Evolutionary conservation across 2,797 vertebrate species (phyloP), one percentile per base, ranked within the genome.

Genomic region (Pelochelys cantorii): DNA sequence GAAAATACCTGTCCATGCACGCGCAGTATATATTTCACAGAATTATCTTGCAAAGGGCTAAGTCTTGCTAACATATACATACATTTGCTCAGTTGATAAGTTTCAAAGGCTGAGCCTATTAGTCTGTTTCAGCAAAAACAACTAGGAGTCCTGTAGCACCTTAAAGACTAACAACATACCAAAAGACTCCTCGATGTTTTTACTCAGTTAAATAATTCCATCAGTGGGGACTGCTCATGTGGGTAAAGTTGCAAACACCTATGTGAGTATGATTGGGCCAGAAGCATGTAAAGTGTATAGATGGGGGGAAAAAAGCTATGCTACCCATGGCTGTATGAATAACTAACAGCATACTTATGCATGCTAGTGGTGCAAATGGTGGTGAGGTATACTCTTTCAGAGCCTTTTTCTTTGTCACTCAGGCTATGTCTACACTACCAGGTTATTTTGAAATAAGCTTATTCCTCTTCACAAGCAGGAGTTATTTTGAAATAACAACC

Each of bases 281-380:
- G 85, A 81, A 88, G 15, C 71, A 60, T 5, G 7, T 85, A 59
- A 92, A 92, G 54, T 59, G 0, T 86, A 52, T 13, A 82, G 42
- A 80, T 90, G 8, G 42, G 42, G 42, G 3, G 79, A 29, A 84
- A 84, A 42, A 86, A 56, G 78, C 29, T 22, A 5, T 57, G 56
- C 37, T 12, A 2, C 59, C 87, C 0, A 6, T 65, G 62, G 31
- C n/a, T 18, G 15, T 65, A 65, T 65, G 62, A 4, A 37, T 81
- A 81, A 48, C 75, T 86, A 23, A 92, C 10, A 86, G 10, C 5
- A 4, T 18, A 25, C 48, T 92, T 60, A 2, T 88, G 31, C 0
- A 0, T 86, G 23, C 42, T 88, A 48, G 12, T 90, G 54, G 78
- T 80, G 13, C 56, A 27, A 0, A 0, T 79, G 55, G 0, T 82